Conservation (phyloP, 2,888 invertebrate genomes). For the Pristionchus exspectatus region DNA sequence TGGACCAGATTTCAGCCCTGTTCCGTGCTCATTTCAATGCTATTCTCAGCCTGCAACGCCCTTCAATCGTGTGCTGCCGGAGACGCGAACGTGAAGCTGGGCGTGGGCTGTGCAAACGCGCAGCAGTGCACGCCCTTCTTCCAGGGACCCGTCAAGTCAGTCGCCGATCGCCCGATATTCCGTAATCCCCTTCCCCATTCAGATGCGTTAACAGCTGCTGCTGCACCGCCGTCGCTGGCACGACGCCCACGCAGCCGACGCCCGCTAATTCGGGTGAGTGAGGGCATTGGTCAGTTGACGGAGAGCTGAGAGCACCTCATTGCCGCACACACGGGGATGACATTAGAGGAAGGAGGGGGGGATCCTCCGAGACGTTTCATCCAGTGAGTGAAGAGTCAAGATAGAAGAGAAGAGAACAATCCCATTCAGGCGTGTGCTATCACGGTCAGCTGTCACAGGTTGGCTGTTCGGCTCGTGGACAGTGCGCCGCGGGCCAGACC, state of each 20-base stretch:
- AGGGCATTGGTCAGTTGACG: no score
- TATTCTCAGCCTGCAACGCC: slow-evolving; percentile 29
- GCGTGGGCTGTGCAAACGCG: slow-evolving; percentile 68
- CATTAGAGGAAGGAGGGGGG: no score
- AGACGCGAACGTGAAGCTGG: slow-evolving; percentile 56
- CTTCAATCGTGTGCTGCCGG: not conserved
- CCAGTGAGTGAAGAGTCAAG: no score
- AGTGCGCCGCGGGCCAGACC: slow-evolving; percentile 71
- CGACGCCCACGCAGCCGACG: not conserved
- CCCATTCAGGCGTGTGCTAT: slow-evolving; percentile 70
- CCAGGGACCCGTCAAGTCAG: slow-evolving; percentile 49
- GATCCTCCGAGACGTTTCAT: no score
- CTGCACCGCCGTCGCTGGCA: not conserved
- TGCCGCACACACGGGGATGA: no score
- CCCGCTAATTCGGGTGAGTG: slow-evolving; percentile 21
- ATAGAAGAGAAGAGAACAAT: no score
- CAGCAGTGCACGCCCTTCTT: slow-evolving; percentile 72
- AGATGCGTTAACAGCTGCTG: slow-evolving; percentile 48
- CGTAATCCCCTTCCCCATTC: not conserved
- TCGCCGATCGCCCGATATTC: not conserved
- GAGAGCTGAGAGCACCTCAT: no score
- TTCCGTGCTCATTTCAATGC: no score
- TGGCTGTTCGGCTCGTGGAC: slow-evolving; percentile 69
- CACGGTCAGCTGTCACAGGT: slow-evolving; percentile 73
- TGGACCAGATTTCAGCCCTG: no score